Base-by-base conservation (phyloP, 2,888 invertebrate species). In the Trilocha varians region DNA sequence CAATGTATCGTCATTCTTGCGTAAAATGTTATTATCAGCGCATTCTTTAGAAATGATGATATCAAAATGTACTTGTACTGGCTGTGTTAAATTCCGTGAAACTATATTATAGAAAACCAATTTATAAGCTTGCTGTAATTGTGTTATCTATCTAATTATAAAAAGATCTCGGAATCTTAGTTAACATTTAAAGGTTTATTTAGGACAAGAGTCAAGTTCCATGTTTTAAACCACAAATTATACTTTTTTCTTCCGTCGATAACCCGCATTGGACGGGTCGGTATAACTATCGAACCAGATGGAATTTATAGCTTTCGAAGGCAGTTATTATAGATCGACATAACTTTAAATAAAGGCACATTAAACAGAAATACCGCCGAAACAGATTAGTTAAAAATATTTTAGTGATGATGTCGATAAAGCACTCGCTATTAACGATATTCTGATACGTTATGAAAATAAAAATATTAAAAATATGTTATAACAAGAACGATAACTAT, bases 211-310 rank as follows among this genome's bases (percentile, higher is more conserved):
- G 8, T 3, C 25, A 3, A 55, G 56, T 53, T 64, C 57, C 59
- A 59, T 53, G 50, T 52, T 55, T 57, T 53, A 53, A 63, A 76
- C 78, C 78, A 70, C 78, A 76, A 71, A 63, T 67, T 62, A 45
- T 61, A 65, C 74, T 73, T 70, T 70, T 56, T 59, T 58, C 52
- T 45, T 47, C 43, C 53, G 53, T 50, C 60, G 49, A 50, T 50
- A 49, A 66, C 78, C 80, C 80, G 80, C 79, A 80, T 80, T 55
- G 61, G 53, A 52, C 52, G 46, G 53, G 47, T 63, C 52, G 25
- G 64, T 62, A 53, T 42, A 55, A 68, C 65, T 25, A 25, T 25
- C 59, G 62, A 62, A 58, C 57, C 54, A 56, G 47, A 57, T 57
- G 57, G 61, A 62, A 64, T 75, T 74, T 76, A 25, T 25, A 25